Percentiles rank a stretch among this genome's conserved stretches.
Evolutionary conservation across 2,113 vertebrate genomes (phyloP).

Genomic region (Entosphenus tridentatus): DNA sequence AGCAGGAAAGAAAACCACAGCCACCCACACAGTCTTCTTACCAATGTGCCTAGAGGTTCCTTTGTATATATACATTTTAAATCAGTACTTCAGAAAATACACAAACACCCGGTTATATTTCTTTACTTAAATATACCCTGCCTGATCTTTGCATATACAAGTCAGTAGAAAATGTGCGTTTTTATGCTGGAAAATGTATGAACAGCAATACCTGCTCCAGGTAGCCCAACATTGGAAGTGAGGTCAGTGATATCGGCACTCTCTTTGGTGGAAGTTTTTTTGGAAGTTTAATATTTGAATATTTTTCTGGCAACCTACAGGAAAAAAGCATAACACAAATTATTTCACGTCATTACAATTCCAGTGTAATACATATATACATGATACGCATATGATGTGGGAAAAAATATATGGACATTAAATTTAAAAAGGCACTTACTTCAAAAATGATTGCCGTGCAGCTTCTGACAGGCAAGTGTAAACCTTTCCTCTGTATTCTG

Average conservation of each 20-base stretch:
- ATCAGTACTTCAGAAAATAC: too few species aligned
- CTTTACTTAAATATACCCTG: too few species aligned
- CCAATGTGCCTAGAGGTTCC: too few species aligned
- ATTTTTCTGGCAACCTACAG: constrained; percentile 42
- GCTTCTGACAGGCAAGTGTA: constrained; percentile 48
- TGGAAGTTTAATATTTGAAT: constrained; percentile 53
- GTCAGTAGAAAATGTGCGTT: too few species aligned
- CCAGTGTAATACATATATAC: not conserved
- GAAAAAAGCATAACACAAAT: not conserved
- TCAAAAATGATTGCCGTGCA: constrained; percentile 55
- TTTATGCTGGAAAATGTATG: too few species aligned
- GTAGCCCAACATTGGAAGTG: constrained; percentile 60
- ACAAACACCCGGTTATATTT: too few species aligned
- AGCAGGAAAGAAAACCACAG: too few species aligned
- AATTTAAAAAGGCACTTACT: constrained; percentile 23
- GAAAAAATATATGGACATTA: not conserved
- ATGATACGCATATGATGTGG: not conserved
- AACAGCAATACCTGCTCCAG: constrained; percentile 46
- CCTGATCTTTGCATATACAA: too few species aligned
- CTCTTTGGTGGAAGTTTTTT: constrained; percentile 50
- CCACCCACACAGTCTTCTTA: too few species aligned
- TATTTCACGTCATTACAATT: not conserved
- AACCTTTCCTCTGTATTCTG: constrained; percentile 41
- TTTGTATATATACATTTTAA: too few species aligned
- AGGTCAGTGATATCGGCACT: constrained; percentile 40